A percentile compares a stretch with the other conserved stretches of the same genome.
phyloP scores from a whole-genome alignment of 2,113 vertebrate genomes.

The Galemys pyrenaicus region DNA sequence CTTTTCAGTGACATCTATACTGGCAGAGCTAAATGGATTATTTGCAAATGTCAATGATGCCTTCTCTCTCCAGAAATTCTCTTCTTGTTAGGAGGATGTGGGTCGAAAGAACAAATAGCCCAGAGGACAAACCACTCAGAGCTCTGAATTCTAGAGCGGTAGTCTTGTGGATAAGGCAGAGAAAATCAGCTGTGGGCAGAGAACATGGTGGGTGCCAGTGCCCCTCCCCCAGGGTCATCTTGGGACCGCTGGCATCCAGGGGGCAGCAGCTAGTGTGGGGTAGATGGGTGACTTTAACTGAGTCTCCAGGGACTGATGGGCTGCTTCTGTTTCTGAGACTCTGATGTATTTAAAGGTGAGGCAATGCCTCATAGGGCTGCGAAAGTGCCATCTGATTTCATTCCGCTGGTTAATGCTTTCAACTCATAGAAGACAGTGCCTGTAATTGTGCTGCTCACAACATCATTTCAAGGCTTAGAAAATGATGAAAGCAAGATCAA shows the following conservation, averaged over 20 bases:
- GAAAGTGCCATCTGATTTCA: conserved; percentile 29
- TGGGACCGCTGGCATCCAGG: background rate
- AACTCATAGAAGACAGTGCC: background rate
- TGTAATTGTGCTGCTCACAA: background rate
- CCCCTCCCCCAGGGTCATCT: background rate
- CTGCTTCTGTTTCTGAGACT: background rate
- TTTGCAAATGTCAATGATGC: background rate
- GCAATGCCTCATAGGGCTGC: background rate
- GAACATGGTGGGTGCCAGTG: background rate
- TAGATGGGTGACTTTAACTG: background rate
- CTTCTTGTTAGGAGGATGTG: background rate
- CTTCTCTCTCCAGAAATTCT: background rate
- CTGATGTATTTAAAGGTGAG: conserved; percentile 25
- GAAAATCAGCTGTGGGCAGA: background rate
- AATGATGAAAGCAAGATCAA: background rate
- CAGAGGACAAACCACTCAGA: background rate
- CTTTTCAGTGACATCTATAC: background rate
- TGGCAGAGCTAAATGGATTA: background rate
- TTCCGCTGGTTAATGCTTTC: background rate
- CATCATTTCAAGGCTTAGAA: background rate
- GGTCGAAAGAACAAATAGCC: background rate
- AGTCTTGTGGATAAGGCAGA: background rate
- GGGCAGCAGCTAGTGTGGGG: background rate
- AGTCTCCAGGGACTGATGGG: background rate
- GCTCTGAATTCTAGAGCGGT: background rate